Percentiles rank a stretch among this genome's conserved stretches.
phyloP scores from a whole-genome alignment of 2,113 vertebrate genomes.

The Kryptolebias marmoratus region DNA sequence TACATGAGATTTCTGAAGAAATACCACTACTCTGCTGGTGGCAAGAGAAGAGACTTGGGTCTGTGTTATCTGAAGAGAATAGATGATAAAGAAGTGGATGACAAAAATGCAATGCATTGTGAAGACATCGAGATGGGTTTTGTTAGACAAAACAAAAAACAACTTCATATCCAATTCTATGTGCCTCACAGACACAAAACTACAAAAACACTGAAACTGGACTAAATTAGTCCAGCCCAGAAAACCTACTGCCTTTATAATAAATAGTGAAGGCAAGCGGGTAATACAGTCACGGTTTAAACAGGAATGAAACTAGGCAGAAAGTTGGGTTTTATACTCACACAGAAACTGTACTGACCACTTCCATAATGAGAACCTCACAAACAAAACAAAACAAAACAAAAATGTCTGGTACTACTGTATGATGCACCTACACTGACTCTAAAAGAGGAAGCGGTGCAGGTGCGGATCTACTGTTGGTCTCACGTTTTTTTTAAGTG shows the following conservation, averaged over 20 bases:
- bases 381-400: neutral
- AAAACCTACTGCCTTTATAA: neutral
- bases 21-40: constrained; percentile 64
- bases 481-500: constrained; percentile 26
- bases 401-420: neutral
- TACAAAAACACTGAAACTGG: too few relatives aligned
- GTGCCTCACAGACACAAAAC: too few relatives aligned
- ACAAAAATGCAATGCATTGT: too few relatives aligned
- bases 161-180: too few relatives aligned
- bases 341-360: neutral
- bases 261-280: too few relatives aligned
- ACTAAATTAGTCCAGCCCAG: neutral
- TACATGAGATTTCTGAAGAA: constrained; percentile 26
- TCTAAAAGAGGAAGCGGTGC: constrained; percentile 49
- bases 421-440: neutral
- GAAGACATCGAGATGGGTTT: too few relatives aligned
- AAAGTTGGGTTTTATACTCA: neutral
- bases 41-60: neutral
- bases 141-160: too few relatives aligned
- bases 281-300: too few relatives aligned
- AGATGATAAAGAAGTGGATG: too few relatives aligned
- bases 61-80: too few relatives aligned
- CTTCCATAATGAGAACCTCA: neutral
- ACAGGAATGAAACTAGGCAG: too few relatives aligned
- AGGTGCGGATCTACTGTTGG: constrained; percentile 31